Percentiles rank a stretch among this genome's conserved stretches.
These are phyloP conservation scores for Lottia scabra DNA, from an alignment of 2,888 invertebrate genomes.

Conservation along the genomic window DNA sequence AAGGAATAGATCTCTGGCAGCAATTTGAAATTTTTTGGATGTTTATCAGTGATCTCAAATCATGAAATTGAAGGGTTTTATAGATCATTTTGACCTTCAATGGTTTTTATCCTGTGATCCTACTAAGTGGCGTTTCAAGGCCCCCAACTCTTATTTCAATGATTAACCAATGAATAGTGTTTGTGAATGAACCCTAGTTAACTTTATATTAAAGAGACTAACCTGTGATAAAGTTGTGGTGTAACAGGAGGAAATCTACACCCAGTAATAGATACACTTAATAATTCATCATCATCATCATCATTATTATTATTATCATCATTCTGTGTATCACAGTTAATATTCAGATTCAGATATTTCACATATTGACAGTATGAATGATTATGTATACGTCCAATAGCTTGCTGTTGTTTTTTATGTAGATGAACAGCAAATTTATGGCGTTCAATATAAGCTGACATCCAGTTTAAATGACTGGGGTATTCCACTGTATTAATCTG, in stretches of 20 bases:
- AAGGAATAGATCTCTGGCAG: no score
- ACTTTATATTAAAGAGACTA: background rate
- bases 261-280: conserved; percentile 31
- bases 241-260: conserved; percentile 53
- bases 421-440: conserved; percentile 42
- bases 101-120: no score
- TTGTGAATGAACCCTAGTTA: no score
- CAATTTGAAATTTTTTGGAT: no score
- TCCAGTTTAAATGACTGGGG: conserved; percentile 61
- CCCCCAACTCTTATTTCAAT: no score
- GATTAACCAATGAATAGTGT: no score
- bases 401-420: conserved; percentile 40
- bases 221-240: conserved; percentile 52
- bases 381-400: conserved; percentile 36
- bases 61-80: no score
- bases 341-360: conserved; percentile 23
- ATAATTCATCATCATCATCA: conserved; percentile 8
- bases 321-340: conserved; percentile 28
- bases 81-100: no score
- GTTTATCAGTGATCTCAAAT: no score
- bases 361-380: conserved; percentile 37
- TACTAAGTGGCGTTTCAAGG: no score
- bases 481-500: conserved; percentile 64
- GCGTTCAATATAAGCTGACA: conserved; percentile 59
- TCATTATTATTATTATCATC: background rate